phyloP scores from a whole-genome alignment of 2,113 vertebrate species.

The Madoqua kirkii region DNA sequence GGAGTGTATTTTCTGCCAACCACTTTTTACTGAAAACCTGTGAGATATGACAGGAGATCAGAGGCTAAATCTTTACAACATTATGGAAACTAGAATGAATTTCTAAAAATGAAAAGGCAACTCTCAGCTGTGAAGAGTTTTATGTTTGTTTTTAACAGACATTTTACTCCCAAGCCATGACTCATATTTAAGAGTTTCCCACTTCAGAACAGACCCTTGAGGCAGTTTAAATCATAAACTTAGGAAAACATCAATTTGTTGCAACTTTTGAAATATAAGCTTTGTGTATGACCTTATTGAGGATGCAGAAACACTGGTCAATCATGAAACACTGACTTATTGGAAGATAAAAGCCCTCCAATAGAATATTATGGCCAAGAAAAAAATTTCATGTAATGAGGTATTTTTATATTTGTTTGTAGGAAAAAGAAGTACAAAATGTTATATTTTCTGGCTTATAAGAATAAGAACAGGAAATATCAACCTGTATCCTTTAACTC shows the following conservation, averaged over 20 bases:
- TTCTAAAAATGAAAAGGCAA: conserved; percentile 39
- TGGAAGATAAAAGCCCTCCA: background rate
- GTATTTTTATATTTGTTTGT: background rate
- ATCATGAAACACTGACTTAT: background rate
- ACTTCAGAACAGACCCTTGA: background rate
- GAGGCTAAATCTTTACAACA: conserved; percentile 15
- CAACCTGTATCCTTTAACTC: background rate
- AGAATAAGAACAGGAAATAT: background rate
- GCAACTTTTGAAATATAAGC: conserved; percentile 20
- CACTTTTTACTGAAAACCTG: background rate
- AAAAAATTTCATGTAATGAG: background rate
- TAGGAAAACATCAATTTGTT: conserved; percentile 48
- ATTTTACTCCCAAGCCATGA: background rate
- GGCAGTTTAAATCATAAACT: conserved; percentile 40
- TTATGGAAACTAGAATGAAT: conserved; percentile 42
- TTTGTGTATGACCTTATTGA: conserved; percentile 26
- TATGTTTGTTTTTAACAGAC: conserved; percentile 48
- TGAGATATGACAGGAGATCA: conserved; percentile 35
- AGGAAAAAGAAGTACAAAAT: background rate
- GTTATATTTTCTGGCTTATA: background rate
- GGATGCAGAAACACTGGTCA: background rate
- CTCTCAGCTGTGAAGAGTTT: conserved; percentile 9
- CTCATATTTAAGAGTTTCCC: background rate
- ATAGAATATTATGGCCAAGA: background rate
- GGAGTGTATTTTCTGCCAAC: conserved; percentile 13